A percentile compares a stretch with the other conserved stretches of the same genome.
Conservation (phyloP, 2,113 vertebrate species). For the Shinisaurus crocodilurus region DNA sequence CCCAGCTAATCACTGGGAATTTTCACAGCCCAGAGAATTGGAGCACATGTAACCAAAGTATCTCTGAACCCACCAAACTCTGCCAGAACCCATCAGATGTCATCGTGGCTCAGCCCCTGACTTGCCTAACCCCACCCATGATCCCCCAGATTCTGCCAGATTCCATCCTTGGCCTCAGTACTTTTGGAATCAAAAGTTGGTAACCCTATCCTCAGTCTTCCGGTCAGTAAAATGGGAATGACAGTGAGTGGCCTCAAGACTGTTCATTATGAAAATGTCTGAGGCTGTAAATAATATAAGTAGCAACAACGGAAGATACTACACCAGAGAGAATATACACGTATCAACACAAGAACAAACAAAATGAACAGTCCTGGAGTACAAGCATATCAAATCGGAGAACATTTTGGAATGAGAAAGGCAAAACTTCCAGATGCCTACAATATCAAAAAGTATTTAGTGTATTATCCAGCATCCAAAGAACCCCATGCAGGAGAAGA, state of each 20-base stretch:
- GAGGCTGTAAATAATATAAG: not conserved
- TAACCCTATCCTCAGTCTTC: not conserved
- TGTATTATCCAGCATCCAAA: not conserved
- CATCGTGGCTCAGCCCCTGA: not conserved
- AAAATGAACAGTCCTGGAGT: conserved; percentile 40
- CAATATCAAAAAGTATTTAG: not conserved
- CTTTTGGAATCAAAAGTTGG: not conserved
- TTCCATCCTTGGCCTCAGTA: not conserved
- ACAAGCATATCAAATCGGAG: conserved; percentile 37
- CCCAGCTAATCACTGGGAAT: no score
- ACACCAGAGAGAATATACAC: not conserved
- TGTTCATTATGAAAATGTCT: not conserved
- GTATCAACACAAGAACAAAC: conserved; percentile 19
- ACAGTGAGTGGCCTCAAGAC: not conserved
- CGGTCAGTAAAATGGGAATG: not conserved
- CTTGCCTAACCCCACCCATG: not conserved
- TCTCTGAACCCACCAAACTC: not conserved
- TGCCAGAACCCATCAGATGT: not conserved
- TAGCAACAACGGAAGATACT: not conserved
- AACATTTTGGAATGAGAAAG: conserved; percentile 15
- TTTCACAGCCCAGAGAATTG: no score
- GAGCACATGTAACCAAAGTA: not conserved
- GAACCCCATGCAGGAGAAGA: not conserved
- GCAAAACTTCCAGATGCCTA: not conserved
- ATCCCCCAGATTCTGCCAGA: not conserved